Base-by-base conservation (phyloP, 2,888 invertebrate genomes). In the Coleophora deauratella region DNA sequence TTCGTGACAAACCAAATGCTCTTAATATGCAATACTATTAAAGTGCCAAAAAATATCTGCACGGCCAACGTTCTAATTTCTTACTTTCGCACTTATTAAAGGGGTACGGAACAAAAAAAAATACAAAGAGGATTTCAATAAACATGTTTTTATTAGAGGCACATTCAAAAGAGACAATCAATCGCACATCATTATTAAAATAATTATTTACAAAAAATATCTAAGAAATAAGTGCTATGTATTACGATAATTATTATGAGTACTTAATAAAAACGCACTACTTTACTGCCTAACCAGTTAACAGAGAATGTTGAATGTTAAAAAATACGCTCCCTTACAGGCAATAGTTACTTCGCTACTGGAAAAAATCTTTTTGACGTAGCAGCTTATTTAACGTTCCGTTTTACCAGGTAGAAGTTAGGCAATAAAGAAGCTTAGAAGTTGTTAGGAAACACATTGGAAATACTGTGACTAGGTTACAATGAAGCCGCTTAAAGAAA, bases 81-180 rank as follows among this genome's bases (percentile, higher is more conserved):
- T n/a, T n/a, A n/a, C n/a, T n/a, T n/a, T n/a, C n/a, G n/a, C 14
- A 21, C 9, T 35, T 14, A 7, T 38, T 8, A 33, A 11, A 21
- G 46, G n/a, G n/a, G n/a, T n/a, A n/a, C n/a, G n/a, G n/a, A n/a
- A n/a, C n/a, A 62, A 54, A 51, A 41, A 57, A 52, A 60, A 38
- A 40, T 54, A 46, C 33, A 6, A 45, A 47, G 54, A 40, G 7
- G 9, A 33, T 39, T 62, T 55, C 66, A 72, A 68, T 73, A 72
- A 68, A 72, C 67, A 66, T 57, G 33, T 69, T 64, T 68, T 72
- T 74, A 75, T 78, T 81, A 75, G 81, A 82, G 82, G 82, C 82
- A 82, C 82, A 80, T 81, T 71, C 64, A 79, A 65, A 54, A 56
- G 59, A 72, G 70, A 66, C 61, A 21, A 21, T 21, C 21, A 3